Evolutionary conservation across 2,113 vertebrate species (phyloP).

Genomic region (Opisthocomus hoazin): DNA sequence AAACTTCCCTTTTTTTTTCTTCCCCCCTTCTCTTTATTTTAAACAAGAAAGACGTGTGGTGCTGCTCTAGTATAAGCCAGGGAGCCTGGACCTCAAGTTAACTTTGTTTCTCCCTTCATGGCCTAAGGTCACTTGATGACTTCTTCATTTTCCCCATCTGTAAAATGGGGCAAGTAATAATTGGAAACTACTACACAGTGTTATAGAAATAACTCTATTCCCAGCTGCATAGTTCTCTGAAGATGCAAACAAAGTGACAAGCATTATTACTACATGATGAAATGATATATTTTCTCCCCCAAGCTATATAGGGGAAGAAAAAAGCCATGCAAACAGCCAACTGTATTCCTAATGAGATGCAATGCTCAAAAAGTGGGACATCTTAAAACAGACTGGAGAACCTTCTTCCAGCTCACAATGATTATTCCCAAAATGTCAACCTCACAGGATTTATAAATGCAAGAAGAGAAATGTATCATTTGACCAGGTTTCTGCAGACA

Average conservation of each 20-base stretch:
- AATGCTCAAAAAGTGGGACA: slow-evolving; percentile 21
- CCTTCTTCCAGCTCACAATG: slow-evolving; percentile 9
- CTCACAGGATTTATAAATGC: slow-evolving; percentile 13
- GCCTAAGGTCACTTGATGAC: not conserved
- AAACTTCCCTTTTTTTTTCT: not conserved
- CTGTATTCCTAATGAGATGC: not conserved
- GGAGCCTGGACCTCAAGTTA: not conserved
- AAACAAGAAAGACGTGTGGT: not conserved
- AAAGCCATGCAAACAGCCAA: not conserved
- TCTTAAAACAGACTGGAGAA: slow-evolving; percentile 28
- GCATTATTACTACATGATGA: slow-evolving; percentile 11
- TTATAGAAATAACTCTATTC: not conserved
- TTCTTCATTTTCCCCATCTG: not conserved
- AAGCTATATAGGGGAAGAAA: not conserved
- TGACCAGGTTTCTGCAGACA: not conserved
- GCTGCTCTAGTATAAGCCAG: not conserved
- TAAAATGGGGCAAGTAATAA: not conserved
- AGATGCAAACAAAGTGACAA: slow-evolving; percentile 16
- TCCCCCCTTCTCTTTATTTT: not conserved
- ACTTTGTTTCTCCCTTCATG: not conserved
- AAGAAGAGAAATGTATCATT: not conserved
- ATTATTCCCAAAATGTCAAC: slow-evolving; percentile 1
- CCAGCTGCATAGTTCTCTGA: not conserved
- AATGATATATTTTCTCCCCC: not conserved
- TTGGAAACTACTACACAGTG: not conserved